These are phyloP conservation scores for Cranoglanis bouderius DNA, from an alignment of 2,113 vertebrate genomes.

Conservation along the genomic window DNA sequence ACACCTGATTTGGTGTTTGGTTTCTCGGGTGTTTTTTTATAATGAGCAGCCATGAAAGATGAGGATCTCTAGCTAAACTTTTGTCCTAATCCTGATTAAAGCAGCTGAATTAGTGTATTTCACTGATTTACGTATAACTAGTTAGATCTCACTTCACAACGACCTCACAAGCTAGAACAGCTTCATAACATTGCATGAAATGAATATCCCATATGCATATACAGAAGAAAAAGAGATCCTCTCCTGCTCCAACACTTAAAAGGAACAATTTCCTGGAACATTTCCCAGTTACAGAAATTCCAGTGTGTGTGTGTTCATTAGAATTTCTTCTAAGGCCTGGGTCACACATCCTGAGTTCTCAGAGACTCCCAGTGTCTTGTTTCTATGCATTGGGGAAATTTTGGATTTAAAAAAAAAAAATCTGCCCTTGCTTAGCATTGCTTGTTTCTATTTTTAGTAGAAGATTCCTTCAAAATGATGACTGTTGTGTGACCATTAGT, in stretches of 20 bases:
- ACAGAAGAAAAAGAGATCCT: not conserved
- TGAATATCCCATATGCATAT: not conserved
- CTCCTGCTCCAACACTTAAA: constrained; percentile 11
- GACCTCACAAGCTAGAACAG: not conserved
- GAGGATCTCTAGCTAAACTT: not conserved
- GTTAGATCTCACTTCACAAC: not conserved
- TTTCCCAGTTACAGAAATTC: constrained; percentile 27
- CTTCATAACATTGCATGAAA: not conserved
- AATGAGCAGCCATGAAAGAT: not conserved
- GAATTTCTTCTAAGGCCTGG: not conserved
- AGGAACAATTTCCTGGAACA: constrained; percentile 24
- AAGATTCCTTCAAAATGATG: not conserved
- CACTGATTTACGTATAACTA: not conserved
- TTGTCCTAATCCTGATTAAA: not conserved
- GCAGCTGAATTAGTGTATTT: not conserved
- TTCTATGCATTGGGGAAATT: not conserved
- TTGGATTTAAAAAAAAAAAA: not conserved
- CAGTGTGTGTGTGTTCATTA: not conserved
- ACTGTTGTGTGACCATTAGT: not conserved
- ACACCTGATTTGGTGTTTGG: not conserved
- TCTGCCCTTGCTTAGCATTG: not conserved
- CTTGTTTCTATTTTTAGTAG: not conserved
- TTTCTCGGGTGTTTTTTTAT: not conserved
- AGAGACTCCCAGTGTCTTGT: not conserved
- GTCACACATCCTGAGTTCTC: constrained; percentile 30